Evolutionary conservation across 1,140 invertebrate species (phyloP).

Genomic region (Ceratosolen solmsi): DNA sequence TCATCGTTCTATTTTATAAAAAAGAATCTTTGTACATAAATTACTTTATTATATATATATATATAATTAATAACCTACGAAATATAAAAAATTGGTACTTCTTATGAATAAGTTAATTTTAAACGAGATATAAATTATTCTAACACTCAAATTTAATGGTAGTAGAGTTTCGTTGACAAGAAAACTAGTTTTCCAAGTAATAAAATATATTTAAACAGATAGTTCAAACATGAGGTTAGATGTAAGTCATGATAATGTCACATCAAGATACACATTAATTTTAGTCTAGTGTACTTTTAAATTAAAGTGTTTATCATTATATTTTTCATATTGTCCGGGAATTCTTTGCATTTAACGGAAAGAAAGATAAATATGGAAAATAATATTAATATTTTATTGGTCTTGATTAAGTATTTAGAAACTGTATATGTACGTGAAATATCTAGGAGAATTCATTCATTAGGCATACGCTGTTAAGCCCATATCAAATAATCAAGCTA

Average conservation of each 20-base stretch:
- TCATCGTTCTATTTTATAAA: not conserved
- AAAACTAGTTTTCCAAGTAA: not conserved
- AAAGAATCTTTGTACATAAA: not conserved
- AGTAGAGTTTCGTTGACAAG: not conserved
- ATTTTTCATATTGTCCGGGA: not conserved
- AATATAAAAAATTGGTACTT: no score
- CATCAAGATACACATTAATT: not conserved
- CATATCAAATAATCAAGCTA: not conserved
- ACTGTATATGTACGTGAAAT: no score
- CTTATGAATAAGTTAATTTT: no score
- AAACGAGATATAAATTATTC: no score
- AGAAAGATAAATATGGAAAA: no score
- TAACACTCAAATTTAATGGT: no score
- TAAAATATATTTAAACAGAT: not conserved
- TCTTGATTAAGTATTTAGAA: no score
- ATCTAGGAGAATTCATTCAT: no score
- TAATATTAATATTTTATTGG: no score
- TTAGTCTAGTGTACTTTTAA: not conserved
- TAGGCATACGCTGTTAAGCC: not conserved
- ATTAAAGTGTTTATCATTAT: not conserved
- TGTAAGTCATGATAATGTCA: not conserved
- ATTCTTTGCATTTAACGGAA: not conserved
- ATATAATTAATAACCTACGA: no score
- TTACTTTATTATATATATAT: not conserved
- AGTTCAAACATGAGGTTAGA: not conserved